A percentile compares a stretch with the other conserved stretches of the same genome.
phyloP scores from a whole-genome alignment of 1,140 invertebrate species.

The Drosophila mojavensis region DNA sequence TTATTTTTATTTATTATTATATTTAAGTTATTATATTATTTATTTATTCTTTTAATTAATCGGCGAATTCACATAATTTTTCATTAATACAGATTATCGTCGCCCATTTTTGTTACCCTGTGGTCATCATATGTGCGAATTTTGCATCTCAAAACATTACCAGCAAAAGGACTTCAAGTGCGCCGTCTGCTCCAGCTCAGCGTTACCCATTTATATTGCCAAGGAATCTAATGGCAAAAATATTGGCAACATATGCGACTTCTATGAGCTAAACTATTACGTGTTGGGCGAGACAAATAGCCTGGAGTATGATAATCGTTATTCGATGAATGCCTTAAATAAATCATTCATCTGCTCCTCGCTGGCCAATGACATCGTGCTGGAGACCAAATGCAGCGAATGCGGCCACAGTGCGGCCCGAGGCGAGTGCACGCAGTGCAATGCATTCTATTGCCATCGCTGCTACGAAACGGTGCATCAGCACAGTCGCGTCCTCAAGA shows the following conservation, averaged over 20 bases:
- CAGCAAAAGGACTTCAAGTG: slow-evolving; percentile 46
- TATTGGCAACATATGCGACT: slow-evolving; percentile 40
- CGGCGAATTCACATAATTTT: not conserved
- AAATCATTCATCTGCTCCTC: slow-evolving; percentile 20
- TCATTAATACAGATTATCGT: slow-evolving; percentile 11
- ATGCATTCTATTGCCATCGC: slow-evolving; percentile 56
- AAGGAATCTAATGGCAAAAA: slow-evolving; percentile 25
- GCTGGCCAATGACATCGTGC: slow-evolving; percentile 1
- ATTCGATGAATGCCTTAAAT: slow-evolving; percentile 10
- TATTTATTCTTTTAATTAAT: too few species aligned
- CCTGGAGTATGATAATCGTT: slow-evolving; percentile 24
- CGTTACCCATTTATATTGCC: slow-evolving; percentile 33
- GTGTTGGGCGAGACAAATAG: slow-evolving; percentile 53
- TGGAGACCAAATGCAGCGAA: slow-evolving; percentile 58
- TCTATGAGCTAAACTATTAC: slow-evolving; percentile 68
- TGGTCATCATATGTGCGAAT: slow-evolving; percentile 71
- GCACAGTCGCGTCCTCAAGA: slow-evolving; percentile 62
- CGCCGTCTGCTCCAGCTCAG: slow-evolving; percentile 44
- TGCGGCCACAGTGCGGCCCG: slow-evolving; percentile 35
- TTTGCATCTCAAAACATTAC: slow-evolving; percentile 51
- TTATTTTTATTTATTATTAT: too few species aligned
- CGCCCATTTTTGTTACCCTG: slow-evolving; percentile 69
- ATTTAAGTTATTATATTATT: too few species aligned
- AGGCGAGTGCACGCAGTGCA: slow-evolving; percentile 64
- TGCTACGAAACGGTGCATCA: slow-evolving; percentile 68